Percentiles rank a stretch among this genome's conserved stretches.
Evolutionary conservation across 2,113 vertebrate genomes (phyloP).

Genomic region (Triplophysa siluroides): DNA sequence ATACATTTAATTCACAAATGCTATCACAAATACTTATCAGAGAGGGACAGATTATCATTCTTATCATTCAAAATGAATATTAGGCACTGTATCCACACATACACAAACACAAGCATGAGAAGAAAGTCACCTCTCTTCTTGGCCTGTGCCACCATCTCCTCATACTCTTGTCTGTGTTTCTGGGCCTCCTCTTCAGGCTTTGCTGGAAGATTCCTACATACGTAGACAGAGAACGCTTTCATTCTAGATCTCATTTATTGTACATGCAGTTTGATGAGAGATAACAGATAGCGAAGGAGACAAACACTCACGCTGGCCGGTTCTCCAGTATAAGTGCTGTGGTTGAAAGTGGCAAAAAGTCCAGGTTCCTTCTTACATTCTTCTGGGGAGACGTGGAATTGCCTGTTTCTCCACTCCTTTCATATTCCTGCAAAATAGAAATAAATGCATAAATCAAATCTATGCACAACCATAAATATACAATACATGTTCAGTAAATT

Average conservation of each 20-base stretch:
- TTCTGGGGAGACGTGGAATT: slow-evolving; percentile 86
- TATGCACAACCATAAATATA: no score
- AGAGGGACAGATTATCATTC: no score
- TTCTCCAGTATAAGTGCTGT: slow-evolving; percentile 94
- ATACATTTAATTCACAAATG: no score
- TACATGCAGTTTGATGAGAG: no score
- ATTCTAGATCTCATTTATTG: background rate
- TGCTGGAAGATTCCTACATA: slow-evolving; percentile 89
- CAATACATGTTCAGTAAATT: no score
- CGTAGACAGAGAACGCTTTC: background rate
- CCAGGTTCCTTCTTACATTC: slow-evolving; percentile 90
- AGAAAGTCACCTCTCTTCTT: slow-evolving; percentile 84
- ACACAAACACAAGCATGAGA: slow-evolving; percentile 46
- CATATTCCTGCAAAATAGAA: slow-evolving; percentile 85
- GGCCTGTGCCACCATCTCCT: slow-evolving; percentile 95
- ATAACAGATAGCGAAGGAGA: background rate
- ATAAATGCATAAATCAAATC: background rate
- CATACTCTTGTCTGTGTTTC: slow-evolving; percentile 92
- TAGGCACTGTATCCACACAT: background rate
- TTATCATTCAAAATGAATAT: no score
- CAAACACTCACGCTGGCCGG: slow-evolving; percentile 86
- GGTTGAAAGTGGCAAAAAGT: slow-evolving; percentile 95
- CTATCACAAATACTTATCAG: no score
- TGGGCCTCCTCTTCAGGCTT: slow-evolving; percentile 93
- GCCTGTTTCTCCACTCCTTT: slow-evolving; percentile 83